Evolutionary conservation across 2,113 vertebrate genomes (phyloP).

Genomic region (Capreolus pygargus): DNA sequence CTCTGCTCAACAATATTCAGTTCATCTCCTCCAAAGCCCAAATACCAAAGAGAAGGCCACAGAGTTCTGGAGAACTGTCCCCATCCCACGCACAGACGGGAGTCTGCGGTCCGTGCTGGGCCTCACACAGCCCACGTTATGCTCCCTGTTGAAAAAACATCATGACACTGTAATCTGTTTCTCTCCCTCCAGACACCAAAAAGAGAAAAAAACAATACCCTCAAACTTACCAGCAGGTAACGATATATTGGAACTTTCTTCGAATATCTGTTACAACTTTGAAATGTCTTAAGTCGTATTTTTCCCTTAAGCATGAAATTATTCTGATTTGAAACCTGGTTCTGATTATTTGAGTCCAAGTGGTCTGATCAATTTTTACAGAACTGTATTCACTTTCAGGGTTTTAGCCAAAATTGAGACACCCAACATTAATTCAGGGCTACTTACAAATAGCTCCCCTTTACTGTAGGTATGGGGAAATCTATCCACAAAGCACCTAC

Average conservation of each 20-base stretch:
- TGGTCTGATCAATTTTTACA: neutral
- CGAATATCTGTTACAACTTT: neutral
- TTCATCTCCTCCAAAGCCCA: neutral
- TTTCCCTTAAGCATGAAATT: neutral
- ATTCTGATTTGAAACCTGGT: neutral
- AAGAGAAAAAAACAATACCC: neutral
- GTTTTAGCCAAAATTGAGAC: neutral
- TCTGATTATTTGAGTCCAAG: neutral
- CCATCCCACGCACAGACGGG: rapidly evolving
- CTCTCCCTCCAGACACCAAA: neutral
- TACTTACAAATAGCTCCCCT: neutral
- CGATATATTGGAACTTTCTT: neutral
- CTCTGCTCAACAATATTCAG: neutral
- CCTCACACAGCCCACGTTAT: neutral
- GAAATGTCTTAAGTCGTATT: neutral
- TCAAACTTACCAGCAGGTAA: neutral
- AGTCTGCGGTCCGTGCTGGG: neutral
- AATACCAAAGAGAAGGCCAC: neutral
- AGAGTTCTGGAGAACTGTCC: neutral
- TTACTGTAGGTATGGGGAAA: neutral
- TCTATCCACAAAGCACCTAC: neutral
- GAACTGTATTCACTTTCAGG: neutral
- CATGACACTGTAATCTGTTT: neutral
- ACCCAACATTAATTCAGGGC: neutral
- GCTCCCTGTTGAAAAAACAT: neutral